These are phyloP conservation scores for Cathartes aura DNA, from an alignment of 2,113 vertebrate genomes.

Conservation along the genomic window DNA sequence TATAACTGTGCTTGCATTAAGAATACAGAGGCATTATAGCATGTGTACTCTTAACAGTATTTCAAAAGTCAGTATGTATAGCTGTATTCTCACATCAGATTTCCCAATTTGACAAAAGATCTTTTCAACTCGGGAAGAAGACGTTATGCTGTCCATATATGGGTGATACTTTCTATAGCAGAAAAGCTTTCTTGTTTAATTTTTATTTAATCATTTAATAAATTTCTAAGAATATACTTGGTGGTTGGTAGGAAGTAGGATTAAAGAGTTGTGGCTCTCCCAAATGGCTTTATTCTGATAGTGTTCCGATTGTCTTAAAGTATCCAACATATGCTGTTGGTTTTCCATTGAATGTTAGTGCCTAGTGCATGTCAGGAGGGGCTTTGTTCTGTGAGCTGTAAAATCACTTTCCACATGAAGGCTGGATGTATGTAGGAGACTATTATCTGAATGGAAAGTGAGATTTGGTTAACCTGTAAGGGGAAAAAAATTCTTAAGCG, in stretches of 20 bases:
- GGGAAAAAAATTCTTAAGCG: neutral
- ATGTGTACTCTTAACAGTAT: neutral
- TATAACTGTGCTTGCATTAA: neutral
- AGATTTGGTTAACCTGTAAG: neutral
- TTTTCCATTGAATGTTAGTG: neutral
- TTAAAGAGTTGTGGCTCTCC: neutral
- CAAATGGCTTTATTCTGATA: neutral
- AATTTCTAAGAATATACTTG: neutral
- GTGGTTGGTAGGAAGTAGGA: neutral
- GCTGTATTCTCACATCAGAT: neutral
- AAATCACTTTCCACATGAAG: neutral
- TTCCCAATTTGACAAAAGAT: neutral
- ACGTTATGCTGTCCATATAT: neutral
- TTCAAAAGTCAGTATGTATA: neutral
- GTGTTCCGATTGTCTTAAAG: neutral
- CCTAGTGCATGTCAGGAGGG: neutral
- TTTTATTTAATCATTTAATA: neutral
- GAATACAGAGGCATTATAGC: neutral
- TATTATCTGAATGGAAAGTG: neutral
- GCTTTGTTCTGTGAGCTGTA: neutral
- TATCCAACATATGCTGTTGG: neutral
- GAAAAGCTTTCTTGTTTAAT: neutral
- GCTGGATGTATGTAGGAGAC: neutral
- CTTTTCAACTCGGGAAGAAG: neutral
- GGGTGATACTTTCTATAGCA: neutral